Evolutionary conservation across 1,140 invertebrate genomes (phyloP), one percentile per base, ranked within the genome.

Genomic region (Eufriesea mexicana): DNA sequence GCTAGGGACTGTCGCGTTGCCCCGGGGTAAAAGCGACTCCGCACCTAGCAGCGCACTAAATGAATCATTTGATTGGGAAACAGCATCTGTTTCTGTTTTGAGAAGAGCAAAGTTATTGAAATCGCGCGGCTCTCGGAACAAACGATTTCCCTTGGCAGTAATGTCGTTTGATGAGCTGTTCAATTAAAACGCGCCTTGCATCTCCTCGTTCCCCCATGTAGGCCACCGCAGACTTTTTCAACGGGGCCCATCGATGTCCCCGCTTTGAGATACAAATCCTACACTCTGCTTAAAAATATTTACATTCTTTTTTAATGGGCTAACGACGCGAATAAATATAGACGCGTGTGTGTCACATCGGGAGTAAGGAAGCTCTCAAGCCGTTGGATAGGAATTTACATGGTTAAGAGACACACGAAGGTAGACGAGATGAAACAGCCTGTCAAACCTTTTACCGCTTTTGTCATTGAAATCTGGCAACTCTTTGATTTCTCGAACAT

Each of bases 21-120:
- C 28, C 28, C 62, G 1, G 28, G 55, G 20, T 59, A 61, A 35
- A 61, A 72, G 25, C 59, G 28, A n/a, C 16, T 20, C 16, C 25
- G 20, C 57, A 25, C 23, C 70, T 25, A 49, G 10, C 61, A 14
- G 54, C 59, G 75, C 25, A 28, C 20, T 70, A 70, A 59, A 83
- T 49, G 73, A 83, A 82, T 77, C 80, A 68, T 67, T 77, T 42
- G 47, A 83, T 77, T 77, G 73, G 25, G 64, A 77, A 68, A 67
- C 64, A 51, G 64, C 45, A 77, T 77, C 54, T 76, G 57, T 59
- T 73, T 51, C 55, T 61, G 54, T 73, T 54, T 80, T 54, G 25
- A 61, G n/a, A 20, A 8, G 20, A 45, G 25, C 8, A 2, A 75
- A 51, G 55, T 83, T 83, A 77, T 83, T 64, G 28, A 47, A 76